Evolutionary conservation across 2,113 vertebrate species (phyloP).

Genomic region (Lamprotornis superbus): DNA sequence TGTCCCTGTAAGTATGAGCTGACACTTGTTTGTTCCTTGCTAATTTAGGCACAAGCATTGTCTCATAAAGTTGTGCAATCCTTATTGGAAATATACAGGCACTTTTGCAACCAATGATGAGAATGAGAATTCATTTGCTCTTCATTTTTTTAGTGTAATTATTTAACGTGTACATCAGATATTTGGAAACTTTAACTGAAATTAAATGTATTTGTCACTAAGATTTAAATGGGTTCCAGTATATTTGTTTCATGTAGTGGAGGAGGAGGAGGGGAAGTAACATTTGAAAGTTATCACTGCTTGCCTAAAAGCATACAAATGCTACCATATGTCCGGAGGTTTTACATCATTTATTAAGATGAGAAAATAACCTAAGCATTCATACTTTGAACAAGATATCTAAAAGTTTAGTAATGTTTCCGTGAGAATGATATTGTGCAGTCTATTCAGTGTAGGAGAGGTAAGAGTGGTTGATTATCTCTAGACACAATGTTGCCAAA

Average conservation of each 20-base stretch:
- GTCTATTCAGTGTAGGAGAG: not conserved
- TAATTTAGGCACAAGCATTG: not conserved
- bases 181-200: slow-evolving; percentile 47
- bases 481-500: not conserved
- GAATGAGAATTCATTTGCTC: not conserved
- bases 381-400: not conserved
- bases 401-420: not conserved
- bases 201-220: slow-evolving; percentile 42
- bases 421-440: not conserved
- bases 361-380: slow-evolving; percentile 18
- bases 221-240: slow-evolving; percentile 8
- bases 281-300: slow-evolving; percentile 53
- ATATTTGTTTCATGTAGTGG: slow-evolving; percentile 29
- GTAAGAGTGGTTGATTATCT: not conserved
- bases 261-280: slow-evolving; percentile 59
- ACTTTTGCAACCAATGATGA: not conserved
- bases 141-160: not conserved
- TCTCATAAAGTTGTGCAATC: not conserved
- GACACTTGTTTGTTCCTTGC: slow-evolving; percentile 1
- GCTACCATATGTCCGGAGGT: slow-evolving; percentile 39
- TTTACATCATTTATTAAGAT: slow-evolving; percentile 23
- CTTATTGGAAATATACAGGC: not conserved
- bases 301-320: slow-evolving; percentile 42
- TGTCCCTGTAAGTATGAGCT: not conserved
- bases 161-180: not conserved